These are phyloP conservation scores for Pipistrellus pygmaeus DNA, from an alignment of 2,797 vertebrate species.

Conservation along the genomic window DNA sequence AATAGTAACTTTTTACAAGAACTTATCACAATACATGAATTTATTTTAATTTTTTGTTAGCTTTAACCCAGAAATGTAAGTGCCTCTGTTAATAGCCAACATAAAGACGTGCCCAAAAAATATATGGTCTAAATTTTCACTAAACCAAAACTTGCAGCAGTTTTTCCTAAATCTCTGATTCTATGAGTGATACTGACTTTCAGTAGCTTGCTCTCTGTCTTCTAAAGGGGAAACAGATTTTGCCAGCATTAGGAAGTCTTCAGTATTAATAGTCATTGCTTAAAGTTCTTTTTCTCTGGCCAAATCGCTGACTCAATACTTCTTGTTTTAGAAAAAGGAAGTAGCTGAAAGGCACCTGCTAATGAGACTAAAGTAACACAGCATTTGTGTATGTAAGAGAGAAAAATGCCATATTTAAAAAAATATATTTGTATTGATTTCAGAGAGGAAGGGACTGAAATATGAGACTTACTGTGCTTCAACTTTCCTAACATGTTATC, in stretches of 20 bases:
- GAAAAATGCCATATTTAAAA: neutral
- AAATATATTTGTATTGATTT: too few species aligned
- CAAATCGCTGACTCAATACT: conserved; percentile 74
- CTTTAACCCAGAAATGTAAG: conserved; percentile 60
- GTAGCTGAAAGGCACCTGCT: conserved; percentile 74
- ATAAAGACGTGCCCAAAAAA: conserved; percentile 37
- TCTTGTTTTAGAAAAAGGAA: conserved; percentile 82
- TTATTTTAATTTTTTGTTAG: conserved; percentile 52
- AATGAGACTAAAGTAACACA: conserved; percentile 51
- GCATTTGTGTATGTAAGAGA: neutral
- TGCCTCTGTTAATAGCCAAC: neutral
- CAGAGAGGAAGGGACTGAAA: neutral
- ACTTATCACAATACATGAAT: neutral
- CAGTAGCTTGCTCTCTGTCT: conserved; percentile 48
- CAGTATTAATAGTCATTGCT: conserved; percentile 75
- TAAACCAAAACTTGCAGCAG: conserved; percentile 4
- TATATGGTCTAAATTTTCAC: conserved; percentile 32
- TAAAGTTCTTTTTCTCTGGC: conserved; percentile 55
- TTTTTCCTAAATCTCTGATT: conserved; percentile 50
- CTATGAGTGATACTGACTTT: conserved; percentile 18
- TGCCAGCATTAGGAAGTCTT: conserved; percentile 74
- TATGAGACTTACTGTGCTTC: neutral
- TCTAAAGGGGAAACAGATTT: conserved; percentile 77
- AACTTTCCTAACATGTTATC: conserved; percentile 44
- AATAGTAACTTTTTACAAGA: conserved; percentile 13